Base-by-base conservation (phyloP, 2,113 vertebrate species). In the Myrmecophaga tridactyla region DNA sequence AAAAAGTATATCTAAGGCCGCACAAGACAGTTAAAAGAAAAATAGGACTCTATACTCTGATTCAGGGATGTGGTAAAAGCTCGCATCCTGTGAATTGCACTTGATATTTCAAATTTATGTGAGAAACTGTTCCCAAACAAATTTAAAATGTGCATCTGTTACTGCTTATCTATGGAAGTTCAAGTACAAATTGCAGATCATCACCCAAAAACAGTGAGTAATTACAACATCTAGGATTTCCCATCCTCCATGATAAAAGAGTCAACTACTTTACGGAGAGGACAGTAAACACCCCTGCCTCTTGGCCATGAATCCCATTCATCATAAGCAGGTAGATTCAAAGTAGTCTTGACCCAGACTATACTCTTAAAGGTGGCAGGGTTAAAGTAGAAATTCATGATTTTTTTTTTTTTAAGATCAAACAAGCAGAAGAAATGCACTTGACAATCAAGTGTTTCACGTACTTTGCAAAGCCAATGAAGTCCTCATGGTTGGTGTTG, bases 401-500 rank as follows among this genome's bases (percentile, higher is more conserved):
- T 3, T 6, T 53, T 21, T 65, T 17, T 75, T 82, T 39, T 56
- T n/a, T n/a, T n/a, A n/a, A 62, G 21, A 87, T 43, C 82, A 46
- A 53, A 60, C 31, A 31, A 70, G 48, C 15, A 65, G 21, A 41
- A 69, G 56, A 65, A 76, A 67, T 0, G 11, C 20, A 41, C 3
- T 1, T 4, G 17, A 43, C 23, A 41, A 53, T 43, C 76, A 78
- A 63, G 43, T 51, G 21, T 77, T 88, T 82, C 73, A 99, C 99
- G 97, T 98, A 99, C 99, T 99, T 99, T 89, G 99, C 98, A 8
- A 99, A 99, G 91, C 99, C 99, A 88, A 99, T 99, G 97, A 99
- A 99, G 96, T 99, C 99, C 97, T 99, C 99, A 0, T 99, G 99
- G 97, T 99, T 99, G 87, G 99, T 99, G 90, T 99, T 99, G 96